Conservation (phyloP, 2,888 invertebrate species). For the Hyalella azteca region DNA sequence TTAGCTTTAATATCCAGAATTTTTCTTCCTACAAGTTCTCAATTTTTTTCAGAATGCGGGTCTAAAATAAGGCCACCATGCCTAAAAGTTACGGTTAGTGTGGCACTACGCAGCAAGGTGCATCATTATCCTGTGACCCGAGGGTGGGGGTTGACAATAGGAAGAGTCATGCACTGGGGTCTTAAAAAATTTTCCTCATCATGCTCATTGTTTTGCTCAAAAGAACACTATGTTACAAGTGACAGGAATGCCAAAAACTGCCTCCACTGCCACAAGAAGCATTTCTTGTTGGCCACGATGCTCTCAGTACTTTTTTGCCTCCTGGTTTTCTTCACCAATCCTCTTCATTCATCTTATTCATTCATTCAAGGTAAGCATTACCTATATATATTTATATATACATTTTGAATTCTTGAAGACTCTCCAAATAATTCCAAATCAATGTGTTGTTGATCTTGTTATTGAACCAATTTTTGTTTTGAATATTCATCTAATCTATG, state of each 20-base stretch:
- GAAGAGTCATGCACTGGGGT: neutral
- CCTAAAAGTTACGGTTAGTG: too few species aligned
- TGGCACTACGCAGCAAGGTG: neutral
- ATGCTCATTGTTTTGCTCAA: neutral
- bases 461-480: too few species aligned
- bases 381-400: too few species aligned
- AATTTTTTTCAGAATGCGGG: too few species aligned
- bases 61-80: too few species aligned
- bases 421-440: too few species aligned
- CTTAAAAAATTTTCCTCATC: neutral
- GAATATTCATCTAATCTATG: too few species aligned
- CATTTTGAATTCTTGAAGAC: too few species aligned
- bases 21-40: too few species aligned
- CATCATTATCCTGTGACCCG: neutral
- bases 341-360: neutral
- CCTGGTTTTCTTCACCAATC: neutral
- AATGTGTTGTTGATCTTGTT: too few species aligned
- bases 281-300: neutral
- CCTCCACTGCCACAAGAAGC: neutral
- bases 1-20: too few species aligned
- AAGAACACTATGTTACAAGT: neutral
- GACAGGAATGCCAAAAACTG: slow-evolving; percentile 1
- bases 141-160: neutral
- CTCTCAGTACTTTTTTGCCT: neutral
- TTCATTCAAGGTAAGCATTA: neutral